A percentile compares a stretch with the other conserved stretches of the same genome.
Evolutionary conservation across 2,888 invertebrate species (phyloP).

Genomic region (Philereme transversata): DNA sequence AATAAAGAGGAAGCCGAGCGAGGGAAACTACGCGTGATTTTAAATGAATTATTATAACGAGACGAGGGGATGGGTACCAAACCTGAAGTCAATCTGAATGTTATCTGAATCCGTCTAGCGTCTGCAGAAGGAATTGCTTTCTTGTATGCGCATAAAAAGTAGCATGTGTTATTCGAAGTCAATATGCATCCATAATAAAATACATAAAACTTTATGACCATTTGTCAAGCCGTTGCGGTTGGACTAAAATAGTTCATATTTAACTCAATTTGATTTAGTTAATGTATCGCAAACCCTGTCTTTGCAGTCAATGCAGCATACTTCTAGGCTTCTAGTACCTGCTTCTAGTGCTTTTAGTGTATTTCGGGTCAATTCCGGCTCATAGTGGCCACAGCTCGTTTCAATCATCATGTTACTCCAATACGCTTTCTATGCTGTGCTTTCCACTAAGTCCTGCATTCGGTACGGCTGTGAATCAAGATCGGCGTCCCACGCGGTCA

Average conservation of each 20-base stretch:
- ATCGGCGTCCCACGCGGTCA: conserved; percentile 44
- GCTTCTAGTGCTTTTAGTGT: not conserved
- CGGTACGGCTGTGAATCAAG: conserved; percentile 38
- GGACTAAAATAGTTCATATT: too few species aligned
- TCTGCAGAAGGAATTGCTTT: too few species aligned
- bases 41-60: conserved; percentile 23
- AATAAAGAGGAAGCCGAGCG: conserved; percentile 10
- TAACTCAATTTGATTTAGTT: too few species aligned
- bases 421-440: conserved; percentile 25
- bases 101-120: too few species aligned
- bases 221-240: too few species aligned
- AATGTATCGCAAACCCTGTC: too few species aligned
- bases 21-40: conserved; percentile 19
- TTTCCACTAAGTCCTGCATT: conserved; percentile 28
- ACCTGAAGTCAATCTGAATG: not conserved
- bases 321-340: too few species aligned
- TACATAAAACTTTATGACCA: too few species aligned
- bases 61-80: conserved; percentile 6
- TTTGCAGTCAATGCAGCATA: too few species aligned
- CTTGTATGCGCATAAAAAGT: too few species aligned
- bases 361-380: conserved; percentile 4
- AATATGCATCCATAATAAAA: too few species aligned
- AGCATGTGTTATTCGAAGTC: too few species aligned
- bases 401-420: conserved; percentile 14
- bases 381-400: conserved; percentile 7